A percentile compares a stretch with the other conserved stretches of the same genome.
These are phyloP conservation scores for Nemapogon koenigi DNA, from an alignment of 2,888 invertebrate species.

Conservation along the genomic window DNA sequence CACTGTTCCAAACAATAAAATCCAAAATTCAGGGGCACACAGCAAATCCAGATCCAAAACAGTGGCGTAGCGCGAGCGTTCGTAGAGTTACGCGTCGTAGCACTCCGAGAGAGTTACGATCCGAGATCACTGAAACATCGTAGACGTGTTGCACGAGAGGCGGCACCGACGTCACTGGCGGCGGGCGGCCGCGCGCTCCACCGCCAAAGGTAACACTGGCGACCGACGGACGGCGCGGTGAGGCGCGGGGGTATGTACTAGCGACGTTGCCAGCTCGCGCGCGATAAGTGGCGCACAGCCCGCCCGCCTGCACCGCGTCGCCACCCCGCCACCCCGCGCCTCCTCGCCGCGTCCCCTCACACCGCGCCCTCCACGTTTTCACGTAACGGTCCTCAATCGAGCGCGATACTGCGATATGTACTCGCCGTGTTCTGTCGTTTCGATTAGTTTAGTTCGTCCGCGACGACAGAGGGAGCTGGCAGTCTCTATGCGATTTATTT, in stretches of 20 bases:
- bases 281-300: conserved; percentile 65
- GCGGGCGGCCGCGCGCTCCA: conserved; percentile 57
- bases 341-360: conserved; percentile 52
- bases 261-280: conserved; percentile 62
- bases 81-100: conserved; percentile 19
- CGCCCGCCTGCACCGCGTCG: conserved; percentile 37
- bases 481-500: conserved; percentile 14
- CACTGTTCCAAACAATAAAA: conserved; percentile 45
- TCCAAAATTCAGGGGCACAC: conserved; percentile 48
- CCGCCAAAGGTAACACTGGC: conserved; percentile 71
- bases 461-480: conserved; percentile 22
- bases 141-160: conserved; percentile 63
- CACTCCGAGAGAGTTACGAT: conserved; percentile 14
- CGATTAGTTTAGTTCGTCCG: conserved; percentile 23
- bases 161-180: conserved; percentile 60
- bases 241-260: conserved; percentile 60
- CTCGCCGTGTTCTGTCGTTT: conserved; percentile 32
- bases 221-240: conserved; percentile 61
- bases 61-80: conserved; percentile 75
- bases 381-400: conserved; percentile 65
- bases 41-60: conserved; percentile 57
- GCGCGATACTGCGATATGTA: conserved; percentile 53
- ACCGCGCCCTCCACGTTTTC: conserved; percentile 47
- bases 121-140: conserved; percentile 60
- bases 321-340: too few species aligned